Percentiles rank a stretch among this genome's conserved stretches.
These are phyloP conservation scores for Xylocopa sonorina DNA, from an alignment of 1,140 invertebrate species.

Conservation along the genomic window DNA sequence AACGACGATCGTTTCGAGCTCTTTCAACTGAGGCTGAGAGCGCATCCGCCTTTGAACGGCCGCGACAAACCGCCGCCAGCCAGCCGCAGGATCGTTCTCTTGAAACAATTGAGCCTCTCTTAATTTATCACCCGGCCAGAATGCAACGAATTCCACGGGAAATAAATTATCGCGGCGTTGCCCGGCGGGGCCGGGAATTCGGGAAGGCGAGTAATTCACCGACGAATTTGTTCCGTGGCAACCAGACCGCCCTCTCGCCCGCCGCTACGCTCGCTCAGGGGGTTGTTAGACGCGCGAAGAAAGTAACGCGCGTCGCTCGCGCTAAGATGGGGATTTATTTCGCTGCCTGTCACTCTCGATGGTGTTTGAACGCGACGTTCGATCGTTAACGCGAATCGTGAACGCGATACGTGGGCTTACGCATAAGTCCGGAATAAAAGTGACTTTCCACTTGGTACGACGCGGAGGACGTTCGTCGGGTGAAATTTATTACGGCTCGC, in stretches of 20 bases:
- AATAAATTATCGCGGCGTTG: slow-evolving; percentile 67
- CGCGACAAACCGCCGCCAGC: slow-evolving; percentile 41
- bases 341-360: background rate
- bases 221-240: slow-evolving; percentile 58
- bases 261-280: background rate
- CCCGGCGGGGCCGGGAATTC: slow-evolving; percentile 54
- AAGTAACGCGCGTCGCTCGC: slow-evolving; percentile 26
- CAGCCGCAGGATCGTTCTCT: slow-evolving; percentile 56
- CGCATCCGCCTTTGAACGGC: slow-evolving; percentile 5
- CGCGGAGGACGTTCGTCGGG: too few relatives aligned
- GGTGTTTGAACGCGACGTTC: background rate
- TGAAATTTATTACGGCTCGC: too few relatives aligned
- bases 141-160: slow-evolving; percentile 68
- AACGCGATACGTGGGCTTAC: too few relatives aligned
- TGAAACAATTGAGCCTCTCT: slow-evolving; percentile 69
- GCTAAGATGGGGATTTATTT: slow-evolving; percentile 38
- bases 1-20: slow-evolving; percentile 42
- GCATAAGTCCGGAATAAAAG: too few relatives aligned
- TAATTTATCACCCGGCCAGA: slow-evolving; percentile 68
- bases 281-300: background rate
- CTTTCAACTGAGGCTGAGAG: background rate
- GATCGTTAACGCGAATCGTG: too few relatives aligned
- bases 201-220: slow-evolving; percentile 61
- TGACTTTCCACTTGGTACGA: too few relatives aligned
- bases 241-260: background rate